Evolutionary conservation across 64 coral and sea anemone species (phyloP), one percentile per base, ranked within the genome.

Genomic region (Pachyseris speciosa): DNA sequence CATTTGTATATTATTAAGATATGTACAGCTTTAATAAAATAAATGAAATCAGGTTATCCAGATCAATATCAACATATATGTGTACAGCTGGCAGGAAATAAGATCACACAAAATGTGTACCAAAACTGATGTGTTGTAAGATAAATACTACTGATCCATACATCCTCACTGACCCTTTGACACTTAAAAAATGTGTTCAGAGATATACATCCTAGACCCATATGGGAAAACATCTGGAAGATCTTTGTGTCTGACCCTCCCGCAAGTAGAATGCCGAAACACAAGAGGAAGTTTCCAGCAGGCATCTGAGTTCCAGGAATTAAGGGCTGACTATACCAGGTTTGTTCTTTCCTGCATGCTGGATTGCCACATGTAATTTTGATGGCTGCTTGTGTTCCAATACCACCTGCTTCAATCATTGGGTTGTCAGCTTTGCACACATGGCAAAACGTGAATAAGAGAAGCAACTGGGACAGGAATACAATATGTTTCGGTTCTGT

Each of bases 201-300:
- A 69, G 42, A 24, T 1, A 69, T 49, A 86, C 38, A 48, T 36
- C 9, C 20, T 9, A 69, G 19, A 30, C 80, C 80, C 53, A 84
- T 69, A 47, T 69, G 57, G 16, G 63, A 37, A 29, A 85, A 67
- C 25, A 69, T 38, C 53, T 86, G 64, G 45, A 86, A 67, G 0
- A 69, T 41, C 67, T 86, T 86, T n/a, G 83, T 32, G 24, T 57
- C 24, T 43, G 83, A 86, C 20, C 24, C 83, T 67, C 83, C 63
- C 37, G 59, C 44, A 13, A 85, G 32, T 25, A 85, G 20, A 69
- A 44, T 85, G 22, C 58, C 29, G 66, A 85, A 64, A 32, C 60
- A 69, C 36, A 86, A 19, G 36, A 86, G 83, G 47, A 86, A 86
- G 63, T 68, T 86, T 10, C 58, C 60, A 64, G 83, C 83, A 67